Conservation (phyloP, 2,888 invertebrate species). For the Apomyelois bistriatella region DNA sequence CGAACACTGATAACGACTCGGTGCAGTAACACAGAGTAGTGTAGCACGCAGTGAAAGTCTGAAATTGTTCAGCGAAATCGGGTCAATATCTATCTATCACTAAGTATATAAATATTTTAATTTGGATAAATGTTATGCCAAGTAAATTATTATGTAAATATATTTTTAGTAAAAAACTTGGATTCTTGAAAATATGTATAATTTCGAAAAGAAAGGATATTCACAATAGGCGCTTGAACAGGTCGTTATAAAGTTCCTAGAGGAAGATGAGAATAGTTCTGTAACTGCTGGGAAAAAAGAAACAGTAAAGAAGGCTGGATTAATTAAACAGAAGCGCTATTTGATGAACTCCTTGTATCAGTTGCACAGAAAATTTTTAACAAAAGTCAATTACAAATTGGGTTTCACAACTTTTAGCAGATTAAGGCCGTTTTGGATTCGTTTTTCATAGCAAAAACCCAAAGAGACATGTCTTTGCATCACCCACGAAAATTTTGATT, state of each 20-base stretch:
- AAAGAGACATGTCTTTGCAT: constrained; percentile 1
- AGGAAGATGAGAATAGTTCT: constrained; percentile 14
- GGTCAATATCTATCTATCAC: no score
- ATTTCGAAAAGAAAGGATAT: no score
- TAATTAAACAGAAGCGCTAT: constrained; percentile 9
- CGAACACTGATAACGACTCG: no score
- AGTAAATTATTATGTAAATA: no score
- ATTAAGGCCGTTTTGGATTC: constrained; percentile 2
- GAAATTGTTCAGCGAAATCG: no score
- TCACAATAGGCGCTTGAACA: no score
- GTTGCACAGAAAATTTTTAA: constrained; percentile 11
- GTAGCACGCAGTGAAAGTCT: no score
- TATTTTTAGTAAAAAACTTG: no score
- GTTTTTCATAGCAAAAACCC: constrained; percentile 1
- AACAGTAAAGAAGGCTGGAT: background rate
- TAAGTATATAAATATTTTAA: no score
- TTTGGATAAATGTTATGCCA: no score
- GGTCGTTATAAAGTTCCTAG: constrained; percentile 10
- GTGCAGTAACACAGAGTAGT: no score
- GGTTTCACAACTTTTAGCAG: constrained; percentile 12
- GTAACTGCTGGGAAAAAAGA: constrained; percentile 14
- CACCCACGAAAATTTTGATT: background rate
- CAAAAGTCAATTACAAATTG: constrained; percentile 13
- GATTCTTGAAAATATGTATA: no score
- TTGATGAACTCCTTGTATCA: constrained; percentile 7